Percentiles rank a stretch among this genome's conserved stretches.
phyloP scores from a whole-genome alignment of 2,888 invertebrate species.

The Drosophila birchii region DNA sequence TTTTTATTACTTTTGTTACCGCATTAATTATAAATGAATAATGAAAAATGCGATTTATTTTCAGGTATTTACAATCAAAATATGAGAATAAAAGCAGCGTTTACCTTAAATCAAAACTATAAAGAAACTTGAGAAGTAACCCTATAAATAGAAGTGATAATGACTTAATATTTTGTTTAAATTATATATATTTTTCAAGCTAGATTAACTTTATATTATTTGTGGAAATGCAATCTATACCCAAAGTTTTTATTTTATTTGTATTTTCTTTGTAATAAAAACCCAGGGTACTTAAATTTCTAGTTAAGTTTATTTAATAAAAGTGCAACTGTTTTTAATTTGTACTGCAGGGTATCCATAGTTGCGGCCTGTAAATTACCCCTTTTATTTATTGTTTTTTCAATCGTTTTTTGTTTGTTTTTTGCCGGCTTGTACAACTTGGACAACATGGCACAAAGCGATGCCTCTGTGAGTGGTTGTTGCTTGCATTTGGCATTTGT shows the following conservation, averaged over 20 bases:
- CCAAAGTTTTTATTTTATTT: background rate
- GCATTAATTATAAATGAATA: background rate
- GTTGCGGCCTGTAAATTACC: constrained; percentile 15
- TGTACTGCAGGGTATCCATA: constrained; percentile 7
- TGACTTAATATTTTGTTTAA: no score
- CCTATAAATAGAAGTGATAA: no score
- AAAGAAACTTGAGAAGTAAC: no score
- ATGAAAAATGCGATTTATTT: background rate
- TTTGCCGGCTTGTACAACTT: constrained; percentile 23
- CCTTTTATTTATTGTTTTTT: constrained; percentile 14
- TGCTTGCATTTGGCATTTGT: constrained; percentile 14
- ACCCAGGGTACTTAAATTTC: rapidly evolving
- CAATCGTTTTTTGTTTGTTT: constrained; percentile 31
- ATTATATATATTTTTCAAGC: no score
- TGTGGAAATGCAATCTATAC: background rate
- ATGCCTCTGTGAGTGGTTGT: constrained; percentile 37
- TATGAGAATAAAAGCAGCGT: no score
- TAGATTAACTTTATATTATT: background rate
- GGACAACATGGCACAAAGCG: constrained; percentile 33
- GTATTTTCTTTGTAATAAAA: background rate
- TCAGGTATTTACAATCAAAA: no score
- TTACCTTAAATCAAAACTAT: no score
- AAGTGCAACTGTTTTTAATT: background rate
- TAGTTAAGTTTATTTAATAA: background rate
- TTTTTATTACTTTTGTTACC: background rate